These are phyloP conservation scores for Meloidogyne exigua DNA, from an alignment of 1,140 invertebrate species.

Conservation along the genomic window DNA sequence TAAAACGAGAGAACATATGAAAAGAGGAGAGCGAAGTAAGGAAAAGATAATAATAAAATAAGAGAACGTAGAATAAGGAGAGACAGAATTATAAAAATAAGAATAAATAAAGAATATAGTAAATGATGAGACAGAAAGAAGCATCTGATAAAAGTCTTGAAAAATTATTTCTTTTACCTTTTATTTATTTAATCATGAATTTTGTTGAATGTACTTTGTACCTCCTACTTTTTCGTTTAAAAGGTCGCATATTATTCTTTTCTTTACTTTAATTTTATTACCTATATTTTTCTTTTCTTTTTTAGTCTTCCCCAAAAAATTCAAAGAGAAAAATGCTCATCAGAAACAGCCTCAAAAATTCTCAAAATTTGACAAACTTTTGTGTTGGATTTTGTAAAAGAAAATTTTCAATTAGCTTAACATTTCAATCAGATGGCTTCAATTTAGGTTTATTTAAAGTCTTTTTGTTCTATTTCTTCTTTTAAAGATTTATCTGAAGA, in stretches of 20 bases:
- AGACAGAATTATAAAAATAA: too few relatives aligned
- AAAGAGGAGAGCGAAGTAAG: too few relatives aligned
- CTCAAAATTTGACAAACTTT: background rate
- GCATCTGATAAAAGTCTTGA: too few relatives aligned
- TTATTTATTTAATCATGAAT: too few relatives aligned
- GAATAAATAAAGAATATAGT: too few relatives aligned
- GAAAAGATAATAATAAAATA: too few relatives aligned
- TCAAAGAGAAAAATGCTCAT: background rate
- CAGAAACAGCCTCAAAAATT: background rate
- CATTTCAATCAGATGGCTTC: background rate
- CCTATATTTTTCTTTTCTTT: background rate
- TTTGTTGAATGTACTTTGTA: background rate
- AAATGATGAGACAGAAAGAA: too few relatives aligned
- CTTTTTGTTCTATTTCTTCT: conserved; percentile 10
- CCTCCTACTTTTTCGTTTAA: background rate
- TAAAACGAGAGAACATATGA: too few relatives aligned
- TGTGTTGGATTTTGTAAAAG: background rate
- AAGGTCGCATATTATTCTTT: too few relatives aligned
- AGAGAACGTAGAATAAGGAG: too few relatives aligned
- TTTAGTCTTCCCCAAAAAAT: background rate
- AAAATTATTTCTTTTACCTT: too few relatives aligned
- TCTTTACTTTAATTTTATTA: background rate
- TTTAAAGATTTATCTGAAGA: conserved; percentile 58
- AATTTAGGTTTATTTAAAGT: background rate
- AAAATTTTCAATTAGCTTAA: background rate